Conservation (phyloP, 2,113 vertebrate species). For the Xenopus laevis region DNA sequence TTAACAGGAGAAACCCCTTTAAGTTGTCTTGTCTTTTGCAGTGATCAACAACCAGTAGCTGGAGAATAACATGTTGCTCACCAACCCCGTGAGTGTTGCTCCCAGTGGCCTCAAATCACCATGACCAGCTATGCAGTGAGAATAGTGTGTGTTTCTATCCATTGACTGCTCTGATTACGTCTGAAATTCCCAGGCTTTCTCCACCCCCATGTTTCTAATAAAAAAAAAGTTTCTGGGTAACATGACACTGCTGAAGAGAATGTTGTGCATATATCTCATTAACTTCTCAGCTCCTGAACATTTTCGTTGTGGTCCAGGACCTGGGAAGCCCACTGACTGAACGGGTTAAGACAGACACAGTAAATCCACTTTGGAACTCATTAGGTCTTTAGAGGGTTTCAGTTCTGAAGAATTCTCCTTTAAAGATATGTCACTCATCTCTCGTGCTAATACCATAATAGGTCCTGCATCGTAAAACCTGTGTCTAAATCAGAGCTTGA, state of each 20-base stretch:
- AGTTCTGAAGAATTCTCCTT: constrained; percentile 6
- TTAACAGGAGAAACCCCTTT: no score
- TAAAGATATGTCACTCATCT: constrained; percentile 34
- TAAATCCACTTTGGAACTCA: neutral
- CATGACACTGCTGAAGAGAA: neutral
- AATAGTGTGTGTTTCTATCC: neutral
- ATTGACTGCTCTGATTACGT: neutral
- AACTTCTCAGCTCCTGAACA: neutral
- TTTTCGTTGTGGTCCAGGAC: neutral
- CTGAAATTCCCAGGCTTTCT: neutral
- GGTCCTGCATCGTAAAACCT: constrained; percentile 13
- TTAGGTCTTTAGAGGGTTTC: constrained; percentile 4
- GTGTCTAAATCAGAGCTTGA: constrained; percentile 25
- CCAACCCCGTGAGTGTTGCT: no score
- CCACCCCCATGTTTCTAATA: neutral
- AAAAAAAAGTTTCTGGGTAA: neutral
- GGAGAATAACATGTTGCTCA: no score
- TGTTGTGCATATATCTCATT: neutral
- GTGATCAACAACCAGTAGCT: no score
- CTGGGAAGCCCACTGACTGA: neutral
- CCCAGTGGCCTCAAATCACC: no score
- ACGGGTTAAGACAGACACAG: neutral
- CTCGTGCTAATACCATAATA: constrained; percentile 29
- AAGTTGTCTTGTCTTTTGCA: no score
- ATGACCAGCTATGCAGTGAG: no score